Evolutionary conservation across 2,797 vertebrate species (phyloP), one percentile per base, ranked within the genome.

Genomic region (Graptemys geographica): DNA sequence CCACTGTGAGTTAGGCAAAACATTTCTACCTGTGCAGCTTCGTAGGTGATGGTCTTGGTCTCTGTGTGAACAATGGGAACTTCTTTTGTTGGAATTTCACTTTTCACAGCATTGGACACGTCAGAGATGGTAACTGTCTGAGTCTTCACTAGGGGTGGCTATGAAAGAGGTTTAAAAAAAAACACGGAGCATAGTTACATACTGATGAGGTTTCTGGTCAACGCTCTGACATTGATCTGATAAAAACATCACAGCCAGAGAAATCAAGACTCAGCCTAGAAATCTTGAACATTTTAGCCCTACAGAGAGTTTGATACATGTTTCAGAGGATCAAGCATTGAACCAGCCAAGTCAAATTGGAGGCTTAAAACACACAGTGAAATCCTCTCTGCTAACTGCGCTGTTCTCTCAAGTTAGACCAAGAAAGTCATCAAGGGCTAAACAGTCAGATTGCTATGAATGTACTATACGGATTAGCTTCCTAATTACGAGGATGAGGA

Each of bases 21-120:
- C 21, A 74, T 84, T 86, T 98, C 97, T 98, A 99, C 99, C 99
- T 99, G 99, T 81, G 99, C 99, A 90, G 99, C 99, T 98, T 99
- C 99, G 0, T 99, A 99, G 13, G 99, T 99, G 98, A 99, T 99
- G 96, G 99, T 99, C 98, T 99, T 99, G n/a, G 99, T 99, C 97
- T 99, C 99, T 0, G 99, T 99, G 97, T 99, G 99, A 93, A 99
- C 98, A n/a, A 99, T 98, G 8, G 99, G 99, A n/a, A 99, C 98
- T 44, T 99, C 99, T 98, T 99, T 99, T 33, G 99, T 99, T 95
- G 98, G 98, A 89, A 99, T 98, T 92, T 99, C 99, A 21, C 99
- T 98, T 96, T 99, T 98, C 94, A 98, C 84, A 28, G 99, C 98
- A 51, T 98, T 98, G 97, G 99, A 98, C 93, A 99, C 96, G 11